Evolutionary conservation across 1,140 invertebrate genomes (phyloP).

Genomic region (Apis mellifera): Amel_HAv3.1 CM009945.2:5982001-5982500

Average conservation of each 20-base stretch:
- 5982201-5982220: background rate
- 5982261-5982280: background rate
- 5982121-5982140: slow-evolving; percentile 40
- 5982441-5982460: background rate
- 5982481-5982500: background rate
- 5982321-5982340: slow-evolving; percentile 11
- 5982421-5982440: background rate
- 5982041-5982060: slow-evolving; percentile 52
- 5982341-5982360: slow-evolving; percentile 34
- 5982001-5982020: slow-evolving; percentile 30
- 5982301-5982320: background rate
- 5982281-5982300: background rate
- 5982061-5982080: slow-evolving; percentile 70
- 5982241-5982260: background rate
- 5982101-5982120: slow-evolving; percentile 47
- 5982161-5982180: slow-evolving; percentile 4
- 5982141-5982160: background rate
- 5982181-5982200: background rate
- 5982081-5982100: slow-evolving; percentile 59
- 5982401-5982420: background rate
- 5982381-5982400: slow-evolving; percentile 38
- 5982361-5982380: slow-evolving; percentile 51
- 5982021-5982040: slow-evolving; percentile 51
- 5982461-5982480: background rate
- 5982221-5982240: background rate